Base-by-base conservation (phyloP, 2,113 vertebrate species). In the Hyla sarda region DNA sequence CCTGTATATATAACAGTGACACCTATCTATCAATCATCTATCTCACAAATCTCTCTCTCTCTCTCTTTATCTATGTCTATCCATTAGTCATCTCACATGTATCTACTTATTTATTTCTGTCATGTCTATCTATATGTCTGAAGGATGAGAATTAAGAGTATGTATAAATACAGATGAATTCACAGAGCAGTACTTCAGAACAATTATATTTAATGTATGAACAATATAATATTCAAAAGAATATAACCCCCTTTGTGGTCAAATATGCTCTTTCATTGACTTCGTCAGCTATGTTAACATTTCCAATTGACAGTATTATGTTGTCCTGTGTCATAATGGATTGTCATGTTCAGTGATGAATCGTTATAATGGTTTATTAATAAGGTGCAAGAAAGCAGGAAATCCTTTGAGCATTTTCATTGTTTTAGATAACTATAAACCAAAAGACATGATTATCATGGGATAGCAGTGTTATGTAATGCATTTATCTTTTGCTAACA, bases 341-440 rank as follows among this genome's bases (percentile, higher is more conserved):
- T 60, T 80, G 54, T 60, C 54, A 62, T 60, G 30, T 60, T 60
- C 56, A 45, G n/a, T n/a, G 58, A 58, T 60, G 54, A 80, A 45
- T 80, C 23, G 7, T 41, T 45, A 62, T 60, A 62, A 80, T 79
- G 34, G 52, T 62, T 80, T 80, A 80, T 80, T 60, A 79, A 79
- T 60, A 80, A 80, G 77, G 77, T 54, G 23, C 77, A 80, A 62
- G 77, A 14, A 54, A 58, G 34, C 23, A 62, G 28, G 34, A 62
- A 56, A 56, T 58, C 76, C 50, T 79, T 7, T 2, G 76, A 56
- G 52, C 52, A 80, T 60, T 45, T 62, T 80, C 73, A 80, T 80
- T 80, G 77, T 80, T 77, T 77, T 77, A 77, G 48, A 54, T 30
- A 77, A 77, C 54, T 50, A 54, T 77, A 25, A 77, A 77, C 48